Percentiles rank a stretch among this genome's conserved stretches.
phyloP scores from a whole-genome alignment of 2,113 vertebrate species.

The Psophia crepitans region DNA sequence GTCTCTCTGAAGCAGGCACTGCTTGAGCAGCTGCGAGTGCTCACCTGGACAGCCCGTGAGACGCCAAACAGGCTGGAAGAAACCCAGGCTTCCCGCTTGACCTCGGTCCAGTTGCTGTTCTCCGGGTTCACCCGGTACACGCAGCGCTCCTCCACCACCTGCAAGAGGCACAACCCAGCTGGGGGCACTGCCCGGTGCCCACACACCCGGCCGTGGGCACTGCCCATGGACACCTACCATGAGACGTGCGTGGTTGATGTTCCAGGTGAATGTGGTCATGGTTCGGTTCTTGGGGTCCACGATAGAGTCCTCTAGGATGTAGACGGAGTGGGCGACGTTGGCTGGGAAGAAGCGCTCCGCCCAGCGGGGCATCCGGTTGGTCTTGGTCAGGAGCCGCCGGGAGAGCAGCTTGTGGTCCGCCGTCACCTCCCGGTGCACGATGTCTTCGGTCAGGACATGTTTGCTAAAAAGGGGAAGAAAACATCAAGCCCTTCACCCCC shows the following conservation, averaged over 20 bases:
- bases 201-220: fast-evolving
- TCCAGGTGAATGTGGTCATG: slow-evolving; percentile 96
- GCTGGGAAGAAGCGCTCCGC: slow-evolving; percentile 90
- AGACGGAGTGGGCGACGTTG: slow-evolving; percentile 90
- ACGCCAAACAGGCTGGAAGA: slow-evolving; percentile 90
- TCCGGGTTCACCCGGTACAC: slow-evolving; percentile 86
- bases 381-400: slow-evolving; percentile 96
- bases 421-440: slow-evolving; percentile 93
- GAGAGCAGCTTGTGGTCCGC: slow-evolving; percentile 91
- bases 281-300: slow-evolving; percentile 92
- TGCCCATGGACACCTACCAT: slow-evolving; percentile 74
- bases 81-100: slow-evolving; percentile 94
- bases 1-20: background rate
- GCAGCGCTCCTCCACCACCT: slow-evolving; percentile 93
- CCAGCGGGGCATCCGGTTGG: slow-evolving; percentile 91
- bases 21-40: background rate
- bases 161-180: background rate
- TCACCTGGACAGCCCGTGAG: slow-evolving; percentile 92
- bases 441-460: slow-evolving; percentile 97
- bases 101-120: slow-evolving; percentile 90
- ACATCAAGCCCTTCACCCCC: background rate
- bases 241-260: slow-evolving; percentile 91
- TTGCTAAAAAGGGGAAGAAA: slow-evolving; percentile 75
- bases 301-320: slow-evolving; percentile 95
- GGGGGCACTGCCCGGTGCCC: background rate